Evolutionary conservation across 2,113 vertebrate species (phyloP), one percentile per base, ranked within the genome.

Genomic region (Machaerirhynchus nigripectus): DNA sequence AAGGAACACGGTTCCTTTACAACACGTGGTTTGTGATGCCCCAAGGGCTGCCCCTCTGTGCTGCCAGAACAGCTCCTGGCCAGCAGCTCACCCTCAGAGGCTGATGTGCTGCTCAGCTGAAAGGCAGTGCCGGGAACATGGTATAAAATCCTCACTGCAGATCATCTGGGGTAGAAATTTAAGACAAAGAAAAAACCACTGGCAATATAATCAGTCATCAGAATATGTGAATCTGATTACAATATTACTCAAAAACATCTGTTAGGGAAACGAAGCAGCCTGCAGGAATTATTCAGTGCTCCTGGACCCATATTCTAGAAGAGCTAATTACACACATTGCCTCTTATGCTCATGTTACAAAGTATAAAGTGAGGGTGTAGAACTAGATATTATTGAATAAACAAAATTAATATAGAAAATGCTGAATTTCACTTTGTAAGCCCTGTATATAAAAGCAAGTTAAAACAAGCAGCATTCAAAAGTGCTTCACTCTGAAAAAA

Each of bases 241-340:
- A 97, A 93, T 94, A 95, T 76, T 93, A 83, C 61, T 94, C 46
- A 57, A 94, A 96, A 94, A 68, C 39, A 86, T 95, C 69, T 91
- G 74, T 74, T 90, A 82, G 93, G 74, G 90, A 97, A 74, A 96
- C 49, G 59, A 94, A 97, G 70, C 74, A 95, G 88, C 74, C 89
- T 96, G 63, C 35, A 97, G 89, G 83, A 97, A 86, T 79, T 94
- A 73, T 61, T 80, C 44, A 35, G 67, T 76, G 94, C 77, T 95
- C 71, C 94, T 78, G 85, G 60, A 70, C 73, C 79, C 60, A 60
- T 90, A 87, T 64, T 90, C 59, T 81, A 75, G 56, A 84, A 84
- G 42, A 78, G 30, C 68, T 96, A 96, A 95, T 95, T 95, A 81
- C 56, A 96, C 53, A 79, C 74, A 46, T 70, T 87, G 79, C 88